Percentiles rank a stretch among this genome's conserved stretches.
Conservation (phyloP, 2,888 invertebrate species). For the Xiphydria camelus region DNA sequence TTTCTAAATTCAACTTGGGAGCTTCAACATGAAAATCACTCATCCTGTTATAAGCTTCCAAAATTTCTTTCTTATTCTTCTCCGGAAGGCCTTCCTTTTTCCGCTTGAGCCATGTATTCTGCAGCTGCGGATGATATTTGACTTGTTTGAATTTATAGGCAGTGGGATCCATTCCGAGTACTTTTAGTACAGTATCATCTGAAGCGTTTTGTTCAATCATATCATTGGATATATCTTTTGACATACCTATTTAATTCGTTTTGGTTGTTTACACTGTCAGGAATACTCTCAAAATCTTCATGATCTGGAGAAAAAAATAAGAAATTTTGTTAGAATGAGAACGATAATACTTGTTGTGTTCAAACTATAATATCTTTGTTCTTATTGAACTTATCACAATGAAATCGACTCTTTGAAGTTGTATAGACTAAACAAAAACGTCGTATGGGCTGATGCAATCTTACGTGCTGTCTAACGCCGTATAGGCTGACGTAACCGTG, state of each 20-base stretch:
- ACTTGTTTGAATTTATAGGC: conserved; percentile 5
- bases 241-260: neutral
- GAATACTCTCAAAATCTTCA: neutral
- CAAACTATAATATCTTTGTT: too few relatives aligned
- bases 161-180: conserved; percentile 8
- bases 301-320: too few relatives aligned
- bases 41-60: conserved; percentile 13
- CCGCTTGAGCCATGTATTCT: conserved; percentile 12
- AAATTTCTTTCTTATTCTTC: conserved; percentile 15
- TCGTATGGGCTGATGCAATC: conserved; percentile 1
- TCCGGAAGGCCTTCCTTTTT: conserved; percentile 14
- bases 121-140: conserved; percentile 8
- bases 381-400: too few relatives aligned
- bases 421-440: neutral
- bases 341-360: too few relatives aligned
- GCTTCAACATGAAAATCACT: conserved; percentile 19
- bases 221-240: neutral
- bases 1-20: conserved; percentile 16
- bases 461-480: too few relatives aligned
- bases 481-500: too few relatives aligned
- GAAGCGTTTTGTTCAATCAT: neutral
- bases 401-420: too few relatives aligned
- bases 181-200: conserved; percentile 1
- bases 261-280: neutral
- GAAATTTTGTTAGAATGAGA: too few relatives aligned